phyloP scores from a whole-genome alignment of 2,797 vertebrate species.

The Linurgus olivaceus region DNA sequence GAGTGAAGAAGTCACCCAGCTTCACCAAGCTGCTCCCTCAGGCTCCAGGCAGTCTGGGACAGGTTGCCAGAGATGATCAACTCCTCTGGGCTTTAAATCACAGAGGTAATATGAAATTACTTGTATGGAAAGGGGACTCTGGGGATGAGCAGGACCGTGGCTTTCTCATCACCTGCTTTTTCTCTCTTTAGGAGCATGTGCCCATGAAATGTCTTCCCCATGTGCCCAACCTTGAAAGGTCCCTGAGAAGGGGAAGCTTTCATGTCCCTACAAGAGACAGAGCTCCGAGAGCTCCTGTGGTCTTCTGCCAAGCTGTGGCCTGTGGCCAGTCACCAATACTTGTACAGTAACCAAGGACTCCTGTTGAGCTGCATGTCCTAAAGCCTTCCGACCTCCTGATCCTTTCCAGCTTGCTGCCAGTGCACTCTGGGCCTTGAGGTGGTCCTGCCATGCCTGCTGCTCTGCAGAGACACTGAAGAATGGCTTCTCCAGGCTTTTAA shows the following conservation, averaged over 20 bases:
- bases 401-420: not conserved
- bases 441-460: not conserved
- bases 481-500: not conserved
- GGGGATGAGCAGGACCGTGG: not conserved
- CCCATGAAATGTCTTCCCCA: not conserved
- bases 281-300: not conserved
- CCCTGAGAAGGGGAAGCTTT: not conserved
- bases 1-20: not conserved
- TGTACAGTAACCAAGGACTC: not conserved
- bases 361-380: not conserved
- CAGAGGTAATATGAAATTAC: not conserved
- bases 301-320: fast-evolving
- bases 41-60: not conserved
- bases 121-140: not conserved
- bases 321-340: not conserved
- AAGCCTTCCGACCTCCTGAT: not conserved
- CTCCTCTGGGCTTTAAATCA: not conserved
- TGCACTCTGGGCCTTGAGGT: not conserved
- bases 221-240: not conserved
- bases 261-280: not conserved
- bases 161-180: not conserved
- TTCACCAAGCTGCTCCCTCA: not conserved
- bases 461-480: not conserved
- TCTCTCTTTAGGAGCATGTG: not conserved
- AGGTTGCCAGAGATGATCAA: not conserved